These are phyloP conservation scores for Mellilla xanthometata DNA, from an alignment of 2,888 invertebrate genomes.

Conservation along the genomic window DNA sequence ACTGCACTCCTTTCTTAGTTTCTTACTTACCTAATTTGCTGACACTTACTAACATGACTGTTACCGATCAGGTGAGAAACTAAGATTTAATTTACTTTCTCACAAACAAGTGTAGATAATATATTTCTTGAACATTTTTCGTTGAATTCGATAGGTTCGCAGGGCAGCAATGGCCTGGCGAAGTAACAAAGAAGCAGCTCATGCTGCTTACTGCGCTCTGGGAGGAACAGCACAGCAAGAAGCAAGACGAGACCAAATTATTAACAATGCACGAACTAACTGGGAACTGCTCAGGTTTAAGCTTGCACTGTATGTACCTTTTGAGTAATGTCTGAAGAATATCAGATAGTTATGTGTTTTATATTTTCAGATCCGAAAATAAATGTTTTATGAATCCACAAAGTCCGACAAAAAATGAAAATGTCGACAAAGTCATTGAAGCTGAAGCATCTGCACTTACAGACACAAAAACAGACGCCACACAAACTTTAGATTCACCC, in stretches of 20 bases:
- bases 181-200: conserved; percentile 88
- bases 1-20: conserved; percentile 91
- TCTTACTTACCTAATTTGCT: conserved; percentile 89
- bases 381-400: conserved; percentile 74
- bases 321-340: no score
- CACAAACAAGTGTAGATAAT: no score
- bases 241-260: conserved; percentile 90
- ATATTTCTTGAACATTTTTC: no score
- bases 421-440: conserved; percentile 57
- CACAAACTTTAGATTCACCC: conserved; percentile 51
- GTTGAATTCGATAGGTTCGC: conserved; percentile 75
- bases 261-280: conserved; percentile 93
- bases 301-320: not conserved
- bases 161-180: conserved; percentile 92
- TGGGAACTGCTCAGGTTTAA: conserved; percentile 87
- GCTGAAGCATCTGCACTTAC: conserved; percentile 45
- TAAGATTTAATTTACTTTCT: no score
- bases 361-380: conserved; percentile 82
- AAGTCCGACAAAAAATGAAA: conserved; percentile 55
- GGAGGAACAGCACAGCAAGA: conserved; percentile 79
- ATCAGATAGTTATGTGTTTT: not conserved
- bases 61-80: conserved; percentile 86
- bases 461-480: conserved; percentile 40
- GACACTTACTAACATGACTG: conserved; percentile 89
- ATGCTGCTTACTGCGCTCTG: conserved; percentile 85